Percentiles rank a stretch among this genome's conserved stretches.
Conservation (phyloP, 2,888 invertebrate genomes). For the Nebria salina region DNA sequence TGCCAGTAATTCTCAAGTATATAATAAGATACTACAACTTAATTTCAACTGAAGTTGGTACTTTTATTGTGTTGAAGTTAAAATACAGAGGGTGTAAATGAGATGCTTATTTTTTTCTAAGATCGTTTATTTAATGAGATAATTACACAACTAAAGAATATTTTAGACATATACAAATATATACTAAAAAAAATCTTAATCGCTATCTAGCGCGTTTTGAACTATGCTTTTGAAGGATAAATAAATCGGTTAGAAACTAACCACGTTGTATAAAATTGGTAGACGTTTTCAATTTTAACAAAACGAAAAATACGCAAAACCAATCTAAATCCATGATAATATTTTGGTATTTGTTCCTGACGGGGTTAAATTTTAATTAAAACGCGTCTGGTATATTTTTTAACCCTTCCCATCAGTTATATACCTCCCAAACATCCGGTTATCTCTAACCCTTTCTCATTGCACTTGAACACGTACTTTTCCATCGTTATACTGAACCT, state of each 20-base stretch:
- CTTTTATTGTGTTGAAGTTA: not conserved
- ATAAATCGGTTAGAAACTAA: not conserved
- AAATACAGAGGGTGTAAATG: too few species aligned
- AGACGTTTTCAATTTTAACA: not conserved
- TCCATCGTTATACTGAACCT: not conserved
- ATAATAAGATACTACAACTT: not conserved
- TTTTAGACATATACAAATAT: too few species aligned
- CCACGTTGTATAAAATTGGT: not conserved
- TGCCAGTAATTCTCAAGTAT: not conserved
- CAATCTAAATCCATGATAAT: not conserved
- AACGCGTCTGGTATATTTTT: not conserved
- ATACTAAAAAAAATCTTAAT: too few species aligned
- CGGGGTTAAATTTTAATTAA: slow-evolving; percentile 1
- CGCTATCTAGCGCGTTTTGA: too few species aligned
- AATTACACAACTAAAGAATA: too few species aligned
- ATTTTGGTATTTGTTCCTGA: not conserved
- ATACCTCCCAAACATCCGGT: not conserved
- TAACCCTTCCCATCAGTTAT: not conserved
- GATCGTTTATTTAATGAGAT: too few species aligned
- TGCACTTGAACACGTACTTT: not conserved
- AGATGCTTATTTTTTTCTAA: too few species aligned
- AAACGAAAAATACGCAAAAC: not conserved
- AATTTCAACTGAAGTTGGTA: not conserved
- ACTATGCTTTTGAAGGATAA: too few species aligned
- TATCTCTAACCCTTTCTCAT: not conserved